Conservation (phyloP, 37 sponge, comb jelly and placozoan species). For the Cladorhizidae sp. region DNA sequence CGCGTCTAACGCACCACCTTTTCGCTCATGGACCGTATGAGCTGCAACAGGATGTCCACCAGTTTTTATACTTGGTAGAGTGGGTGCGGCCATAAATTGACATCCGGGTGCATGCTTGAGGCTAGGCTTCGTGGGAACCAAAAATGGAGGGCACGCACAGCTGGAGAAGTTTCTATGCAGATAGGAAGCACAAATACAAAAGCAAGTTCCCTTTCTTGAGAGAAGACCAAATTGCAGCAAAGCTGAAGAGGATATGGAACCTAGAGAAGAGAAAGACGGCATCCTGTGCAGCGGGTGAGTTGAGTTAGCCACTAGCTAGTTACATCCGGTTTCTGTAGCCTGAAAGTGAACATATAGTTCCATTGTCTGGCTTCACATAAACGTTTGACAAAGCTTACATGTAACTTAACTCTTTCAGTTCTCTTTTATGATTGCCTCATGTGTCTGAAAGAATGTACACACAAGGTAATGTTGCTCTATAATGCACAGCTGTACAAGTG, state of each 20-base stretch:
- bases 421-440: no score
- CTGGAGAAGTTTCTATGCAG: slow-evolving; percentile 30
- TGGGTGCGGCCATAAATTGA: slow-evolving; percentile 5
- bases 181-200: slow-evolving; percentile 28
- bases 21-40: neutral
- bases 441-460: no score
- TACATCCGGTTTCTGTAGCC: no score
- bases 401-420: no score
- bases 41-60: neutral
- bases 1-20: neutral
- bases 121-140: neutral
- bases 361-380: no score
- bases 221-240: slow-evolving; percentile 59
- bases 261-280: neutral
- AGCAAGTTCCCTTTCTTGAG: slow-evolving; percentile 65
- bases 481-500: no score
- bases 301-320: no score
- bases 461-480: no score
- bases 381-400: no score
- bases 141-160: neutral
- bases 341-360: no score
- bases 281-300: no score
- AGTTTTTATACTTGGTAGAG: neutral
- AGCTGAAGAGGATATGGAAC: slow-evolving; percentile 48
- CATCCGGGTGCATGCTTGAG: neutral